Conservation (phyloP, 2,797 vertebrate species). For the Remorina albescens region DNA sequence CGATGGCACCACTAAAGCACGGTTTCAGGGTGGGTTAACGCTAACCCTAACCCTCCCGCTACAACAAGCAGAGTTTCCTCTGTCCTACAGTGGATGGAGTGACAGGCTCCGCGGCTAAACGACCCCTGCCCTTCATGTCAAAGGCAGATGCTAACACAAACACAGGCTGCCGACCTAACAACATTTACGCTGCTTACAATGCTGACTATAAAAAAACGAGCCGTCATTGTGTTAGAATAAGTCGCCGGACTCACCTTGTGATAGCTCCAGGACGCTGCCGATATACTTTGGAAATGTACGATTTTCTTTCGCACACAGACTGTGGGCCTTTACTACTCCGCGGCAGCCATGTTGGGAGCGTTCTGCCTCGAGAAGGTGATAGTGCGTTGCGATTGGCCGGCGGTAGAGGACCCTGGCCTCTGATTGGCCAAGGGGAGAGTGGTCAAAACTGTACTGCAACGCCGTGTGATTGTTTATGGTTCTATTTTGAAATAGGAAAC, state of each 20-base stretch:
- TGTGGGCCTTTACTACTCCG: constrained; percentile 6
- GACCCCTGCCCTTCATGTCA: constrained; percentile 49
- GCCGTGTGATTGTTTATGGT: background rate
- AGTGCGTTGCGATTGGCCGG: constrained; percentile 56
- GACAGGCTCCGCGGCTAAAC: background rate
- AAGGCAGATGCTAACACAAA: constrained; percentile 55
- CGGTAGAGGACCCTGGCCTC: background rate
- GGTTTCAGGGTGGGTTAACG: no score
- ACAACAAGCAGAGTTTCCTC: no score
- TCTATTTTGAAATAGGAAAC: constrained; percentile 66
- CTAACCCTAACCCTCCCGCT: no score
- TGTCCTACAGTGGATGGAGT: no score
- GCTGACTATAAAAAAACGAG: background rate
- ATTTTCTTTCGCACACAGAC: constrained; percentile 11
- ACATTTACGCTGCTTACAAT: background rate
- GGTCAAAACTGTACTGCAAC: background rate
- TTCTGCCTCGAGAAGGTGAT: constrained; percentile 31
- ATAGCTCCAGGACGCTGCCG: background rate
- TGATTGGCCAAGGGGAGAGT: constrained; percentile 55
- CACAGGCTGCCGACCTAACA: constrained; percentile 1
- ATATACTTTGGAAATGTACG: background rate
- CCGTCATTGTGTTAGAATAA: background rate
- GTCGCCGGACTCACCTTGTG: constrained; percentile 39
- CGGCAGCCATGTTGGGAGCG: constrained; percentile 80
- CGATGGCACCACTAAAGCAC: background rate